Evolutionary conservation across 2,888 invertebrate species (phyloP), one percentile per base, ranked within the genome.

Genomic region (Oscheius sp.): DNA sequence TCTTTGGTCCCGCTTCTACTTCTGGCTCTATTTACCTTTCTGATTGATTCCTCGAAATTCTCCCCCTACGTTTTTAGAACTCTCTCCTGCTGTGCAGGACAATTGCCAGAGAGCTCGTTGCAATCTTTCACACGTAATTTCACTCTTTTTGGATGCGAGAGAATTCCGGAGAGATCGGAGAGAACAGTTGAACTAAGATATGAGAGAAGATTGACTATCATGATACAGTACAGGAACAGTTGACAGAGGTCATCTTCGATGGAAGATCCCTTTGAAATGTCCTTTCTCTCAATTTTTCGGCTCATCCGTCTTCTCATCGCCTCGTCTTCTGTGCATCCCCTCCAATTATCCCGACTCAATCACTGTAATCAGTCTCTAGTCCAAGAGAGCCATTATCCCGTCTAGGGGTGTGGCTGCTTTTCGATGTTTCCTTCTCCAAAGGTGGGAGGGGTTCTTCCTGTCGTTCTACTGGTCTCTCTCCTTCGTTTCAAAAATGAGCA

Each of bases 21-120:
- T 72, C 21, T 74, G 42, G 59, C 68, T 60, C 66, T 73, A 63
- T 53, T 65, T 51, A 62, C 73, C 42, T 62, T 37, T 62, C 66
- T 66, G 60, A 50, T 35, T 48, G 21, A 50, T 48, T 62, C 60
- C 50, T 60, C 71, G 66, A 72, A 58, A 75, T 51, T 51, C 70
- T 70, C 57, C 72, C 55, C 60, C 57, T 62, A 51, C 60, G 42
- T 42, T 42, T 42, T 42, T 42, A 42, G 42, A 42, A 7, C 42
- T 42, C 21, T 21, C 32, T 66, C 50, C 60, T 35, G 60, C 60
- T 33, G 60, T 2, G 60, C 35, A 9, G 60, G 21, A 33, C 51
- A n/a, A 42, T 42, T 47, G 42, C 42, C 7, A 5, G 21, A 3
- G 42, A 42, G 42, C 42, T 42, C 42, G 32, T 48, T 60, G 60